Evolutionary conservation across 2,113 vertebrate genomes (phyloP).

Genomic region (Oophaga pumilio): DNA sequence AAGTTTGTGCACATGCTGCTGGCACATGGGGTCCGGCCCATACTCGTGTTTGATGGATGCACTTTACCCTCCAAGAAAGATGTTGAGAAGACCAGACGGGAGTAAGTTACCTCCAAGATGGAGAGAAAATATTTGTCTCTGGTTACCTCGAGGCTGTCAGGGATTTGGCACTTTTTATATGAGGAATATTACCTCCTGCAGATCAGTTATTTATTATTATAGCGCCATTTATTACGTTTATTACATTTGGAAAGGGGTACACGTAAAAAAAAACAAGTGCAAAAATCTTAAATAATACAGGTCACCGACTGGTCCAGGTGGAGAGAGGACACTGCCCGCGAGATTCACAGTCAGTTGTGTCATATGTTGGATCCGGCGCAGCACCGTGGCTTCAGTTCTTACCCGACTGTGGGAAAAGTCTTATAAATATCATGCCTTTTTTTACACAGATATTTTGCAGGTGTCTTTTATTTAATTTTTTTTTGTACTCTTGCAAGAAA

Average conservation of each 20-base stretch:
- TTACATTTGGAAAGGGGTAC: too few species aligned
- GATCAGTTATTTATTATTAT: too few species aligned
- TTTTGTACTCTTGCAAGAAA: not conserved
- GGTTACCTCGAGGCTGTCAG: not conserved
- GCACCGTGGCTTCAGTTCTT: too few species aligned
- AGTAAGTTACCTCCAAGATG: constrained; percentile 78
- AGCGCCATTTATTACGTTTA: too few species aligned
- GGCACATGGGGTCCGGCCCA: constrained; percentile 83
- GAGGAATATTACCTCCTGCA: not conserved
- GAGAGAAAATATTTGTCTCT: not conserved
- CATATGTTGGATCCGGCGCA: too few species aligned
- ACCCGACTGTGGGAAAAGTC: too few species aligned
- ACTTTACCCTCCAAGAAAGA: constrained; percentile 93
- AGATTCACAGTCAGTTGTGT: too few species aligned
- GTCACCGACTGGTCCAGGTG: too few species aligned
- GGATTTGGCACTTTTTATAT: not conserved
- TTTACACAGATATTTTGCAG: not conserved
- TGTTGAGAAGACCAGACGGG: constrained; percentile 87
- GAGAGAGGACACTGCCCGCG: too few species aligned
- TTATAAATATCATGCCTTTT: too few species aligned
- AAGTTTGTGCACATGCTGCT: constrained; percentile 95
- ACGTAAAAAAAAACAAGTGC: too few species aligned
- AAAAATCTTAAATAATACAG: too few species aligned
- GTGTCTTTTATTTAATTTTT: not conserved
- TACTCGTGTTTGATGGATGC: constrained; percentile 95